These are phyloP conservation scores for Picus viridis DNA, from an alignment of 2,797 vertebrate species.

Conservation along the genomic window DNA sequence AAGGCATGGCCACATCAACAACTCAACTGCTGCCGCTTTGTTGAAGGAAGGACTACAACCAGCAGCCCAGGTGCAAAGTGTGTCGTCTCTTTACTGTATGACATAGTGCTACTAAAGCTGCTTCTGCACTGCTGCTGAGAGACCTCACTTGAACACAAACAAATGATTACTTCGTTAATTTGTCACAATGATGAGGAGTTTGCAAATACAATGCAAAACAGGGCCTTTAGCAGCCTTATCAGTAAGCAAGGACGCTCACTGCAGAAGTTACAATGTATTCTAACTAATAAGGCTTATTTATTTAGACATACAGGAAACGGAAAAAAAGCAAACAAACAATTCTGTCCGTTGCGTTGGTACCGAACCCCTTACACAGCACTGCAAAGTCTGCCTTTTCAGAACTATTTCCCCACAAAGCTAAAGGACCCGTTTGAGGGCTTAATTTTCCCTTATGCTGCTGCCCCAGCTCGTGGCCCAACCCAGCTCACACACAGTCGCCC, in stretches of 20 bases:
- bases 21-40: background rate
- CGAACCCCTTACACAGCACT: background rate
- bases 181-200: conserved; percentile 4
- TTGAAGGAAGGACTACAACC: background rate
- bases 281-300: background rate
- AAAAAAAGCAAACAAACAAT: background rate
- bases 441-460: fast-evolving
- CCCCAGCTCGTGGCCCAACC: background rate
- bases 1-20: background rate
- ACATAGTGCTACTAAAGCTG: background rate
- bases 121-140: background rate
- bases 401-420: background rate
- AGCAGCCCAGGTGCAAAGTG: background rate
- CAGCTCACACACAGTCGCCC: background rate
- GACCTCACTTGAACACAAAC: conserved; percentile 1
- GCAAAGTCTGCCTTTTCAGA: background rate
- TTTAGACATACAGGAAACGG: conserved; percentile 2
- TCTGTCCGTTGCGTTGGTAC: background rate
- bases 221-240: conserved; percentile 11
- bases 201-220: conserved; percentile 32
- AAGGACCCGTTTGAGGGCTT: background rate
- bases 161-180: conserved; percentile 22
- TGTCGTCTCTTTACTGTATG: fast-evolving
- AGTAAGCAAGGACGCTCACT: background rate
- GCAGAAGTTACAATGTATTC: background rate